Evolutionary conservation across 2,113 vertebrate genomes (phyloP).

Genomic region (Cavia aperea): DNA sequence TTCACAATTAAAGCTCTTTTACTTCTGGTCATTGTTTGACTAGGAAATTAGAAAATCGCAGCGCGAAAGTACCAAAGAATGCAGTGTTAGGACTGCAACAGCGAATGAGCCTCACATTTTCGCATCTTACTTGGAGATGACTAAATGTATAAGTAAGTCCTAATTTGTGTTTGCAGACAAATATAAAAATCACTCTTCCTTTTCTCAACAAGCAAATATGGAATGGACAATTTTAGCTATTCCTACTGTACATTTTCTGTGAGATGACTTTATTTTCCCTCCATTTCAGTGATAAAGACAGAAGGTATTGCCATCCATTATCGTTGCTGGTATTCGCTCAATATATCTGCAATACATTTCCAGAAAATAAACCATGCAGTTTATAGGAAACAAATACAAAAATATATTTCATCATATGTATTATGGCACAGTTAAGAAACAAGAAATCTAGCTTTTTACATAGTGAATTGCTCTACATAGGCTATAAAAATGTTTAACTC

Average conservation of each 20-base stretch:
- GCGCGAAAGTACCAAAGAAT: background rate
- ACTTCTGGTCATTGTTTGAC: constrained; percentile 19
- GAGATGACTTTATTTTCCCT: constrained; percentile 52
- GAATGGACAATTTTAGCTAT: constrained; percentile 65
- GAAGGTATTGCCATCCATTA: constrained; percentile 62
- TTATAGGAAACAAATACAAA: constrained; percentile 67
- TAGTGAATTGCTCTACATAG: constrained; percentile 48
- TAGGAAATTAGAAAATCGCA: background rate
- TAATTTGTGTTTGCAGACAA: constrained; percentile 61
- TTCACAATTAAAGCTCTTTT: constrained; percentile 13
- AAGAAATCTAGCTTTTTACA: constrained; percentile 51
- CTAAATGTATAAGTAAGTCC: constrained; percentile 24
- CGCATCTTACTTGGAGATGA: constrained; percentile 40
- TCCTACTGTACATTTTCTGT: constrained; percentile 39
- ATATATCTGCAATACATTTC: constrained; percentile 55
- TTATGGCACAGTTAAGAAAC: constrained; percentile 61
- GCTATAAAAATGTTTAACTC: constrained; percentile 55
- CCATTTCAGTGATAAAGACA: constrained; percentile 58
- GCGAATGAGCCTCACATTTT: background rate
- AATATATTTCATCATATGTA: constrained; percentile 62
- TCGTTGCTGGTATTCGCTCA: constrained; percentile 49
- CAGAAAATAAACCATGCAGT: constrained; percentile 52
- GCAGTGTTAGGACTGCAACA: background rate
- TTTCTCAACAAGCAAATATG: constrained; percentile 59
- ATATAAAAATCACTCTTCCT: constrained; percentile 55